phyloP scores from a whole-genome alignment of 2,888 invertebrate genomes.

The Philonicus albiceps region DNA sequence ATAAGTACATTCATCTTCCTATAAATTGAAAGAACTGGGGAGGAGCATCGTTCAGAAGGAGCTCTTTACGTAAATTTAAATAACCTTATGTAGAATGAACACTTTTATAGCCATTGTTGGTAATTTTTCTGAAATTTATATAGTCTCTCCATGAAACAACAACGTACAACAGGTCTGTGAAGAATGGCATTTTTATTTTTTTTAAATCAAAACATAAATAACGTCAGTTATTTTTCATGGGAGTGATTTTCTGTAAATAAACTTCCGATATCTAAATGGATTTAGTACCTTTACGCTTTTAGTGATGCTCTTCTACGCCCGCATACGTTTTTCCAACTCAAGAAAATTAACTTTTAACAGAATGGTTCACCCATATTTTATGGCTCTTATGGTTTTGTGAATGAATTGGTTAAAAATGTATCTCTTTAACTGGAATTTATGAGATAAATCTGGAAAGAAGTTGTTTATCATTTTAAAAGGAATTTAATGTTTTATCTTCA shows the following conservation, averaged over 20 bases:
- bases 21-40: neutral
- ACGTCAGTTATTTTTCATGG: neutral
- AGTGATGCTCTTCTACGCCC: neutral
- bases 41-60: neutral
- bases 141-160: neutral
- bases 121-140: neutral
- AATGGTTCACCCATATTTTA: neutral
- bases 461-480: neutral
- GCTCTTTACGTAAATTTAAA: constrained; percentile 5
- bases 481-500: too few species aligned
- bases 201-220: constrained; percentile 14
- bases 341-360: neutral
- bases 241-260: neutral
- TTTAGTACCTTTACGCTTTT: neutral
- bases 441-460: neutral
- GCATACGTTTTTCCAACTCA: neutral
- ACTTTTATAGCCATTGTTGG: neutral
- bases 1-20: neutral
- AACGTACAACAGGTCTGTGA: constrained; percentile 6
- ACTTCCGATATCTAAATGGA: neutral
- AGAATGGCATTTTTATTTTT: neutral
- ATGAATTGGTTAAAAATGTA: neutral
- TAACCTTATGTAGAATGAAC: neutral
- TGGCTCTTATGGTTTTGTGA: neutral
- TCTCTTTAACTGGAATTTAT: neutral